Evolutionary conservation across 2,797 vertebrate genomes (phyloP).

Genomic region (Cryptoprocta ferox): DNA sequence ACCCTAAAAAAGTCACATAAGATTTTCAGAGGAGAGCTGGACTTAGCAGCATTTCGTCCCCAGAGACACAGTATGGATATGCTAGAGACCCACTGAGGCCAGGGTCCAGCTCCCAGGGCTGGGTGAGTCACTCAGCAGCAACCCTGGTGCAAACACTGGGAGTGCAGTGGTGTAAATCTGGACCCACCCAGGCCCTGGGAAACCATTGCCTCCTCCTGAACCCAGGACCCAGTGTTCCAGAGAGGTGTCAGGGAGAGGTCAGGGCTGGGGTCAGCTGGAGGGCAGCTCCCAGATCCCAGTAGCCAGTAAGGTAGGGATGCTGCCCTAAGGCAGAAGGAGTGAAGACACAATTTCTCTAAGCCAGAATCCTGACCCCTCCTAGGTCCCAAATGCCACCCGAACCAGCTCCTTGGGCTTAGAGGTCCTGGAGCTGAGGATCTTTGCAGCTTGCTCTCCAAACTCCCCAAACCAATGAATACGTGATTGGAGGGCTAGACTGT

Average conservation of each 20-base stretch:
- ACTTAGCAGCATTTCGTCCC: background rate
- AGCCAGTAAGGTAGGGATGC: background rate
- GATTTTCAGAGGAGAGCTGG: background rate
- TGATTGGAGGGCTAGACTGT: background rate
- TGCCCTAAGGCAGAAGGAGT: background rate
- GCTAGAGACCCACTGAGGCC: background rate
- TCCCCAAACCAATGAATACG: background rate
- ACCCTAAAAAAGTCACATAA: background rate
- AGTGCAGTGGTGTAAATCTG: background rate
- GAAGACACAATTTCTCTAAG: background rate
- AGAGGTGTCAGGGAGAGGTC: background rate
- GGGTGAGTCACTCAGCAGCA: background rate
- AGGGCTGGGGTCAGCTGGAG: conserved; percentile 19
- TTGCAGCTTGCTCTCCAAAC: background rate
- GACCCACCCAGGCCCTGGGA: background rate
- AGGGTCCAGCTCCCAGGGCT: background rate
- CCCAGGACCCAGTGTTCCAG: background rate
- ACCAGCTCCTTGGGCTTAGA: background rate
- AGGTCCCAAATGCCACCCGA: background rate
- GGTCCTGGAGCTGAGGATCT: background rate
- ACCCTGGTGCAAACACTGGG: background rate
- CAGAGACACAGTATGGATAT: background rate
- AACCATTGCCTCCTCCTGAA: background rate
- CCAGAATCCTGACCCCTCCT: background rate
- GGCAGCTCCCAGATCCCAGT: conserved; percentile 17